Percentiles rank a stretch among this genome's conserved stretches.
Evolutionary conservation across 2,888 invertebrate genomes (phyloP).

Genomic region (Adela reaumurella): DNA sequence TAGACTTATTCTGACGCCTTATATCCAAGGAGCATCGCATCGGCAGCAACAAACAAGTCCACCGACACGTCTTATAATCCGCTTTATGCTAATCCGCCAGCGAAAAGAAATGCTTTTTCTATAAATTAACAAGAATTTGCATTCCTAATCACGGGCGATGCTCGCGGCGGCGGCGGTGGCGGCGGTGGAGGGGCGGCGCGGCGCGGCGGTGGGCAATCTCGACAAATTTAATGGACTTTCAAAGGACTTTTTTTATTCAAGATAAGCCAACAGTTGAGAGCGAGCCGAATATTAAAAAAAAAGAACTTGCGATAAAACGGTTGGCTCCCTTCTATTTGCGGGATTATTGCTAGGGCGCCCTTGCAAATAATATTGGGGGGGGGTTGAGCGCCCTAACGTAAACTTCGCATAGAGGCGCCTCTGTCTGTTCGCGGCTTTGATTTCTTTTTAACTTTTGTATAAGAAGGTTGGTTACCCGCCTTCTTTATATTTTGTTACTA

Average conservation of each 20-base stretch:
- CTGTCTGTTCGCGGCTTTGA: no score
- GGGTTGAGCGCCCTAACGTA: no score
- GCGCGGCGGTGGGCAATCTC: background rate
- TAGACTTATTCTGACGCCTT: background rate
- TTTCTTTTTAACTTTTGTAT: no score
- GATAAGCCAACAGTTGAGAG: background rate
- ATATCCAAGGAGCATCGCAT: background rate
- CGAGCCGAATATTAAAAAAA: background rate
- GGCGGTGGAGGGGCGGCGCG: no score
- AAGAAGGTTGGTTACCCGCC: no score
- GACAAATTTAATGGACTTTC: constrained; percentile 3
- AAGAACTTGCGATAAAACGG: background rate
- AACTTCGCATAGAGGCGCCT: no score
- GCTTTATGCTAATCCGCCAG: background rate
- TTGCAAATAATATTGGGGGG: no score
- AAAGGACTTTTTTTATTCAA: constrained; percentile 6
- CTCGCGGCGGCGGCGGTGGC: background rate
- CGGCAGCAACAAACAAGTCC: background rate
- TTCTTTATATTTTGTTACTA: no score
- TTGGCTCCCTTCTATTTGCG: background rate
- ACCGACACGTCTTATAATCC: background rate
- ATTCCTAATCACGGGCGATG: background rate
- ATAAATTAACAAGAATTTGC: constrained; percentile 1
- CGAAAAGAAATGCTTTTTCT: background rate
- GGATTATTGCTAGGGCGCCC: no score